phyloP scores from a whole-genome alignment of 2,888 invertebrate species.

The Phania funesta region DNA sequence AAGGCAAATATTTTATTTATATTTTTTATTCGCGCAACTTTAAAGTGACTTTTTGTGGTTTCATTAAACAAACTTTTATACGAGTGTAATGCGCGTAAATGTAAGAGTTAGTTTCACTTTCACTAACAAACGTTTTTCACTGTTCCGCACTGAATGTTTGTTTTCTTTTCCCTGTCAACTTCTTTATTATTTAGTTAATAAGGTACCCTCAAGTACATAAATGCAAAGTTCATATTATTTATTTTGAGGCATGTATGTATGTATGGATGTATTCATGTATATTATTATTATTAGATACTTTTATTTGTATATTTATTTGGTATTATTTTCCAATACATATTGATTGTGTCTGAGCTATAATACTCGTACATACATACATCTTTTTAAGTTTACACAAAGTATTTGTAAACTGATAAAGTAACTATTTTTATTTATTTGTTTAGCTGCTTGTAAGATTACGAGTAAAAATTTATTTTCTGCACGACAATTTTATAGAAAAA shows the following conservation, averaged over 20 bases:
- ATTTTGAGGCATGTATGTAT: neutral
- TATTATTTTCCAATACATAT: neutral
- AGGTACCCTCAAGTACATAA: no score
- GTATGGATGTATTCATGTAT: neutral
- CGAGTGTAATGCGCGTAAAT: neutral
- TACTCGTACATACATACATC: neutral
- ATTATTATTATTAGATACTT: neutral
- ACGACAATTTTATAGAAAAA: neutral
- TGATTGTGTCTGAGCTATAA: neutral
- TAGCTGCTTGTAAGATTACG: constrained; percentile 46
- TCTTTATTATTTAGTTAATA: no score
- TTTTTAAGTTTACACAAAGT: constrained; percentile 1
- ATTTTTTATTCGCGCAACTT: neutral
- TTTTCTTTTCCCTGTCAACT: constrained; percentile 19
- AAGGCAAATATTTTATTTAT: constrained; percentile 10
- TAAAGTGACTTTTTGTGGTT: neutral
- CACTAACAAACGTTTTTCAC: constrained; percentile 32
- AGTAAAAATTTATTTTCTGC: neutral
- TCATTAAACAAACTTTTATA: neutral
- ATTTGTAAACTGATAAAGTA: constrained; percentile 49
- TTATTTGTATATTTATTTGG: neutral
- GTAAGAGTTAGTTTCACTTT: constrained; percentile 55
- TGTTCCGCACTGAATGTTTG: constrained; percentile 1
- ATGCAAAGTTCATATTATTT: neutral
- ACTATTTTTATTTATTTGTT: constrained; percentile 34